Evolutionary conservation across 1,140 invertebrate species (phyloP), one percentile per base, ranked within the genome.

Genomic region (Orchesella cincta): DNA sequence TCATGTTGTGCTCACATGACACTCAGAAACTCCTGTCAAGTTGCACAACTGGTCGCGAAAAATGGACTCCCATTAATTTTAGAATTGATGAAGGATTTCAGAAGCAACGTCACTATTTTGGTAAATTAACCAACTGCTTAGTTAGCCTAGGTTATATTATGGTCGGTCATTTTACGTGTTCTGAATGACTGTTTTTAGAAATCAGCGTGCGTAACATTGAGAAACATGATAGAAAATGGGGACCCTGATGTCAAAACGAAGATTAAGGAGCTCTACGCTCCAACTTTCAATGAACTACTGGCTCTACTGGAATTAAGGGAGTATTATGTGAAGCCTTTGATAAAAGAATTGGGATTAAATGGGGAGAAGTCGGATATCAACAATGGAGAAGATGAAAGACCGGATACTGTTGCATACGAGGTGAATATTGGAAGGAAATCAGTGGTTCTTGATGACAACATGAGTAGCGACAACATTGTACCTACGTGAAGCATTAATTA

Each of bases 1-100:
- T 39, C 2, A 35, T 73, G 71, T 39, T 28, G 18, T 73, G 71
- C 71, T 12, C 26, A 46, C 34, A 36, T 73, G 36, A 73, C 71
- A 3, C 28, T 73, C 2, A 26, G 14, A 28, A 39, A 31, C 26
- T 1, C 71, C 18, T 73, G 71, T 46, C 34, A 39, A 2, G 39
- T 29, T 31, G 33, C 71, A 8, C 71, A 73, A 31, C 29, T 73
- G 8, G 46, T 73, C 18, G 28, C 23, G 3, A 51, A 36, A 16
- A 26, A 31, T 14, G 71, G 71, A 46, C 5, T 46, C 3, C 39
- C 2, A 14, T 2, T 39, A 26, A 36, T 31, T 2, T 26, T 73
- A 14, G 1, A 46, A 39, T 14, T 73, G 2, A 73, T 73, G 71
- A 51, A 36, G 14, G 3, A n/a, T 20, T 28, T 14, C 26, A 20